Base-by-base conservation (phyloP, 2,888 invertebrate genomes). In the Caradrina clavipalpis region DNA sequence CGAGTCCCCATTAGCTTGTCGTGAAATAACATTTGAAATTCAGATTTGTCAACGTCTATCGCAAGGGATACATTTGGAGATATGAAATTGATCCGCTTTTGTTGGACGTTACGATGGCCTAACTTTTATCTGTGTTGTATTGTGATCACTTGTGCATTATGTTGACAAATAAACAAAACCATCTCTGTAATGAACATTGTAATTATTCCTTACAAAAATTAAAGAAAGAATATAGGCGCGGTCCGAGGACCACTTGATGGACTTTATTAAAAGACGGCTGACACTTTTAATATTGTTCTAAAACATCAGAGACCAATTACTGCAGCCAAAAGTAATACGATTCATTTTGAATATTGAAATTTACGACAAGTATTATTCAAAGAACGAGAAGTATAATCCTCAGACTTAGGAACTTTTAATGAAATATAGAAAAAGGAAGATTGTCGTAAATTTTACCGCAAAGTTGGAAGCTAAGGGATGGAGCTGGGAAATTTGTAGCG, bases 341-440 rank as follows among this genome's bases (percentile, higher is more conserved):
- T 80, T 81, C 76, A 69, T 83, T 77, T 74, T 62, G 59, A 80
- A 85, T 86, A 86, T 86, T 83, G 67, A 79, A 82, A 81, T 80
- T 83, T 87, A 82, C 80, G 83, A 86, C 85, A 84, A 87, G 80
- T 85, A 86, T 86, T 85, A 85, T 76, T 83, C 76, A 78, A 80
- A 81, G 81, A 80, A 85, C 76, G 78, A 83, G 80, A 86, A 87
- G 87, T 82, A 83, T 89, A 88, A 90, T 88, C 87, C 82, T 76
- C n/a, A 62, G 87, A 72, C 86, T 88, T 82, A 82, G 50, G 74
- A 90, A 91, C 84, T 91, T 90, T 87, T 89, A 90, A 90, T 90
- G 85, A 90, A 91, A 89, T 88, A 87, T 86, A 87, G 86, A 89
- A 88, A 84, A 87, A 84, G 80, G 83, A 83, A 83, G 81, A 83